phyloP scores from a whole-genome alignment of 2,888 invertebrate genomes.

The Aleiodes testaceus region DNA sequence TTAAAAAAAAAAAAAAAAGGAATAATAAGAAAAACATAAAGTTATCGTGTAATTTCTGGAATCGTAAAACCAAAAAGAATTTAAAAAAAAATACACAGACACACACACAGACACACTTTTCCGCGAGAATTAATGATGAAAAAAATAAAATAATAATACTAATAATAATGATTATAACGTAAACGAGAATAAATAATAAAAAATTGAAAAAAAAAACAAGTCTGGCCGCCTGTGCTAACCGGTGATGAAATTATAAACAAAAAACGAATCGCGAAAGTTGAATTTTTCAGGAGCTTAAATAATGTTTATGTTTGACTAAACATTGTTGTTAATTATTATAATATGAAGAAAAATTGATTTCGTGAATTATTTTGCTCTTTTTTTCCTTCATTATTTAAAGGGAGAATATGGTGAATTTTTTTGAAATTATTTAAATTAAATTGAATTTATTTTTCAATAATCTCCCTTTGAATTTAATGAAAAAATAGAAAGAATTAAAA shows the following conservation, averaged over 20 bases:
- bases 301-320: not conserved
- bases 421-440: no score
- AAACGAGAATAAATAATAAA: conserved; percentile 36
- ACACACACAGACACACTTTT: conserved; percentile 20
- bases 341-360: no score
- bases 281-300: not conserved
- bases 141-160: conserved; percentile 30
- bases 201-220: conserved; percentile 50
- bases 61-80: conserved; percentile 45
- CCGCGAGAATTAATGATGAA: conserved; percentile 25
- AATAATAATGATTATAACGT: conserved; percentile 36
- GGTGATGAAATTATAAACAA: conserved; percentile 47
- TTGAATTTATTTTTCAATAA: no score
- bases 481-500: not conserved
- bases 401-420: no score
- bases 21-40: conserved; percentile 53
- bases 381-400: no score
- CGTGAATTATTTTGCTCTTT: no score
- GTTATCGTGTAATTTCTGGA: conserved; percentile 69
- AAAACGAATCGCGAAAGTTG: not conserved
- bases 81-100: conserved; percentile 33
- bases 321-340: conserved; percentile 1
- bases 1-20: not conserved
- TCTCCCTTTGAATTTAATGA: no score
- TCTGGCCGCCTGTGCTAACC: conserved; percentile 72